phyloP scores from a whole-genome alignment of 2,113 vertebrate species.

The Saguinus midas region DNA sequence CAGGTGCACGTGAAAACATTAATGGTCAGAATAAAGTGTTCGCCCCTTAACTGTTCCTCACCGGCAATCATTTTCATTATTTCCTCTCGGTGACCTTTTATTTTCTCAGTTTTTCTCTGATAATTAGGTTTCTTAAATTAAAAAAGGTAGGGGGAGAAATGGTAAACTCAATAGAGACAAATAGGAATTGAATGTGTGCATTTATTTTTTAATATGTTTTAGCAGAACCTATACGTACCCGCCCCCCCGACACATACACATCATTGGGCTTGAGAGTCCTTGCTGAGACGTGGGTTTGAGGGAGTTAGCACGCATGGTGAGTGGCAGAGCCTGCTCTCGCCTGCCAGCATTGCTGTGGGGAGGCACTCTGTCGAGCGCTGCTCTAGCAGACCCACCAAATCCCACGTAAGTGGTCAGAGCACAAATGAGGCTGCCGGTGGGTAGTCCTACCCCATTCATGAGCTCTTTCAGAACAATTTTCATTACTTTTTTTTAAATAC shows the following conservation, averaged over 20 bases:
- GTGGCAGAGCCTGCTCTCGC: conserved; percentile 26
- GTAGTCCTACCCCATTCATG: conserved; percentile 85
- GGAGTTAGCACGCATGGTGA: conserved; percentile 40
- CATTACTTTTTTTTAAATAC: conserved; percentile 87
- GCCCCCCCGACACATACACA: neutral
- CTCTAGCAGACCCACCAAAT: conserved; percentile 78
- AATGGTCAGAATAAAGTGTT: neutral
- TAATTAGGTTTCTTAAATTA: conserved; percentile 32
- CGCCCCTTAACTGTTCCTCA: neutral
- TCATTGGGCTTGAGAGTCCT: neutral
- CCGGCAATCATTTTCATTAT: neutral
- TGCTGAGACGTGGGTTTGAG: conserved; percentile 68
- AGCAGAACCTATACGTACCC: neutral
- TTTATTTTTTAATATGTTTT: conserved; percentile 11
- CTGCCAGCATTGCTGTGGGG: conserved; percentile 71
- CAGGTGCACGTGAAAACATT: neutral
- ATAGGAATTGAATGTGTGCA: neutral
- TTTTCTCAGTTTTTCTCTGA: conserved; percentile 2
- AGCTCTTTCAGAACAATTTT: conserved; percentile 84
- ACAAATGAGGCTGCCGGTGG: conserved; percentile 83
- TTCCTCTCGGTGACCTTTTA: conserved; percentile 32
- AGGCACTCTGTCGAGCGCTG: conserved; percentile 58
- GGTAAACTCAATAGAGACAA: neutral
- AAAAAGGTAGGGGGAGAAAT: neutral
- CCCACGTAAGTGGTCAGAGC: conserved; percentile 84